These are phyloP conservation scores for Cercocebus atys DNA, from an alignment of 2,113 vertebrate species.

Conservation along the genomic window DNA sequence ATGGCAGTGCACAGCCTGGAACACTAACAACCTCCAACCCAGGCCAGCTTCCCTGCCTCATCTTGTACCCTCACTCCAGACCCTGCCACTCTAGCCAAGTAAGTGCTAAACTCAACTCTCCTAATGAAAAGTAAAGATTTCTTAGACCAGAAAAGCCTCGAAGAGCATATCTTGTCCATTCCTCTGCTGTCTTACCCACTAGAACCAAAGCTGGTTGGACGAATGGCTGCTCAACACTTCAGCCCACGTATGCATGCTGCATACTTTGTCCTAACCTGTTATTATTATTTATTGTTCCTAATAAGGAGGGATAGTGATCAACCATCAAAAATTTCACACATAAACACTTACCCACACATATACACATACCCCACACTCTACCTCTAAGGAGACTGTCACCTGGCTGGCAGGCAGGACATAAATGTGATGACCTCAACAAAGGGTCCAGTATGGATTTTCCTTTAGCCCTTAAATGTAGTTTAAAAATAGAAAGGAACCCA, in stretches of 20 bases:
- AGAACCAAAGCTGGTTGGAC: not conserved
- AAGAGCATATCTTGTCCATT: not conserved
- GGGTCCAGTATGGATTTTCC: not conserved
- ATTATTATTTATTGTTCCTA: not conserved
- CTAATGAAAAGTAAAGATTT: not conserved
- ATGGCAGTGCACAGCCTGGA: not conserved
- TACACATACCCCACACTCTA: not conserved
- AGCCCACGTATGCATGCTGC: not conserved
- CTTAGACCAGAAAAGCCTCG: constrained; percentile 10
- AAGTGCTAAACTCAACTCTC: not conserved
- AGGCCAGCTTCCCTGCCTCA: not conserved
- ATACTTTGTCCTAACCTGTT: not conserved
- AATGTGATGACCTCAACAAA: not conserved
- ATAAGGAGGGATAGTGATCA: not conserved
- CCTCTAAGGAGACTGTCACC: not conserved
- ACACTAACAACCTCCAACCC: not conserved
- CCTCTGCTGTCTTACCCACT: not conserved
- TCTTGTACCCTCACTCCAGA: not conserved
- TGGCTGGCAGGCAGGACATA: not conserved
- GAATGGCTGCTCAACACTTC: not conserved
- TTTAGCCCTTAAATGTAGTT: not conserved
- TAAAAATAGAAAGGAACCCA: not conserved
- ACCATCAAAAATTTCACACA: not conserved
- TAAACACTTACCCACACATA: not conserved
- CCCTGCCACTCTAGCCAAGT: not conserved